Base-by-base conservation (phyloP, 1,140 invertebrate species). In the Solen grandis region DNA sequence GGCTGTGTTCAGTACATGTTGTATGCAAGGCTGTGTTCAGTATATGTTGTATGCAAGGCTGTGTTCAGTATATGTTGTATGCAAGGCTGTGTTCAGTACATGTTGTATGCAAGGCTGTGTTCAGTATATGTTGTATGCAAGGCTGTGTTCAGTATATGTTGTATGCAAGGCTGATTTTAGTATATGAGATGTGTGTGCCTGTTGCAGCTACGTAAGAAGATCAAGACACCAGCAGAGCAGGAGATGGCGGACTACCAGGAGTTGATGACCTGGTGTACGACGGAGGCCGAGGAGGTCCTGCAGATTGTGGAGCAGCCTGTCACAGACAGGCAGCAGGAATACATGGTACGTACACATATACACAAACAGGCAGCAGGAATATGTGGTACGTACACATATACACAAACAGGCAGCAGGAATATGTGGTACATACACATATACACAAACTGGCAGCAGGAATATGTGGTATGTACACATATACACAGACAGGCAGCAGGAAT, bases 171-270 rank as follows among this genome's bases (percentile, higher is more conserved):
- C n/a, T n/a, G n/a, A n/a, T n/a, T n/a, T n/a, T n/a, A n/a, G n/a
- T n/a, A n/a, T n/a, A n/a, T n/a, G n/a, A n/a, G n/a, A n/a, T n/a
- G n/a, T n/a, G n/a, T n/a, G n/a, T n/a, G n/a, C n/a, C n/a, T n/a
- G n/a, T n/a, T n/a, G 27, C 25, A 86, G 84, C 55, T 86, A 29
- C 70, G 83, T 13, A 82, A 80, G 52, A 83, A 81, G 62, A 87
- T 85, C 50, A 85, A 87, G 54, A 81, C 96, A 85, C 95, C 95
- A 25, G 95, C 96, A 50, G 94, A 95, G 31, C 94, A 95, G 81
- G 94, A 97, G 70, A 95, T 97, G 90, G 94, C 95, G 85, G 96
- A 97, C 89, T 97, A 96, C 89, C 95, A 95, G 86, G 94, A 94
- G 73, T 92, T 99, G 55, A 93, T 96, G 85, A 94, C 94, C 68